Conservation (phyloP, 2,797 vertebrate genomes). For the Xerus rutilus region DNA sequence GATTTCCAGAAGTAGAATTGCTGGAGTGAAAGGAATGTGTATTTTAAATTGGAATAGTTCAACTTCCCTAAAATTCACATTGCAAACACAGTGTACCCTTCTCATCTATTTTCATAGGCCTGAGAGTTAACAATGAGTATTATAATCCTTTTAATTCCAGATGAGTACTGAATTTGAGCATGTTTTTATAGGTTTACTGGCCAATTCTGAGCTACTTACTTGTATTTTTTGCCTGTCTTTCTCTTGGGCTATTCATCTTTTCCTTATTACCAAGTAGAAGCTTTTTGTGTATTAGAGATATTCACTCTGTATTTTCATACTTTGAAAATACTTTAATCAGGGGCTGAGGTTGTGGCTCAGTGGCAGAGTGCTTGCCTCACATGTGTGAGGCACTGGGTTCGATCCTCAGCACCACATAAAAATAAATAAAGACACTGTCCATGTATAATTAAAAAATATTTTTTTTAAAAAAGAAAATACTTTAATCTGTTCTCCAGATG, state of each 20-base stretch:
- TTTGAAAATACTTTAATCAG: slow-evolving; percentile 23
- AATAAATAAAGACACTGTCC: no score
- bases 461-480: neutral
- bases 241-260: neutral
- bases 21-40: neutral
- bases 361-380: no score
- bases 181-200: neutral
- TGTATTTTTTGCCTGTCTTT: neutral
- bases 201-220: neutral
- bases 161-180: neutral
- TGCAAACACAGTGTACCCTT: neutral
- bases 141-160: neutral
- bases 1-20: neutral
- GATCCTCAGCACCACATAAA: no score
- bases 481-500: slow-evolving; percentile 30
- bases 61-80: slow-evolving; percentile 10
- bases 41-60: slow-evolving; percentile 31
- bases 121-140: neutral
- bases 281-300: neutral
- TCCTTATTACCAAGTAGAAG: neutral
- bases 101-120: slow-evolving; percentile 5
- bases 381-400: no score
- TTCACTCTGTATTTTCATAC: neutral
- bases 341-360: no score
- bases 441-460: no score